A percentile compares a stretch with the other conserved stretches of the same genome.
phyloP scores from a whole-genome alignment of 1,140 invertebrate species.

The Tetranychus urticae region DNA sequence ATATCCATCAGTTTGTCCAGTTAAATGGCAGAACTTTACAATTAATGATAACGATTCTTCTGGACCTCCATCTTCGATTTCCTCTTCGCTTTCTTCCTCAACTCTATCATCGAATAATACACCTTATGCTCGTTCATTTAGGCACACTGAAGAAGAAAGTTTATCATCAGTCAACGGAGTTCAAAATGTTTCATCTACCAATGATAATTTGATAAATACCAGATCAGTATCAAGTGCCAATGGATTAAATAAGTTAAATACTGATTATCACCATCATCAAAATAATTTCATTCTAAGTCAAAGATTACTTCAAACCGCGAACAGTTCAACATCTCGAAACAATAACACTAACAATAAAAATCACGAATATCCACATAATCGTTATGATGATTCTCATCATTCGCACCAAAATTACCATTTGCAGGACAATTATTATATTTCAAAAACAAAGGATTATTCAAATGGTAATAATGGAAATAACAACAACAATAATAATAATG shows the following conservation, averaged over 20 bases:
- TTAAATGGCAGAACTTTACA: conserved; percentile 1
- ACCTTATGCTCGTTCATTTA: conserved; percentile 8
- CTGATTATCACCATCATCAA: conserved; percentile 20
- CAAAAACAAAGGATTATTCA: neutral
- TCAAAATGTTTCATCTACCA: conserved; percentile 24
- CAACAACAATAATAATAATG: neutral
- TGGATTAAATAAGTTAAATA: conserved; percentile 35
- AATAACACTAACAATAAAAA: neutral
- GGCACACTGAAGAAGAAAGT: conserved; percentile 18
- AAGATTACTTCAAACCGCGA: neutral
- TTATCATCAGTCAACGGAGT: conserved; percentile 32
- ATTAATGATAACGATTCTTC: conserved; percentile 1
- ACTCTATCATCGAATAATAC: no score
- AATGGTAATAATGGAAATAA: neutral
- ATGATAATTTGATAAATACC: conserved; percentile 27
- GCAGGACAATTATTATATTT: no score
- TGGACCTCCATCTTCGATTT: neutral
- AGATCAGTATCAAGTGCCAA: conserved; percentile 40
- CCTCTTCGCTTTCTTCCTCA: neutral
- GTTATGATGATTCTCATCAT: no score
- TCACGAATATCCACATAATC: no score
- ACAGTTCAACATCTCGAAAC: neutral
- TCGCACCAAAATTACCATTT: no score
- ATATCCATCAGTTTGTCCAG: neutral
- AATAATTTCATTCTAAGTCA: neutral